Conservation (phyloP, 2,888 invertebrate genomes). For the Trypoxylon attenuatum region DNA sequence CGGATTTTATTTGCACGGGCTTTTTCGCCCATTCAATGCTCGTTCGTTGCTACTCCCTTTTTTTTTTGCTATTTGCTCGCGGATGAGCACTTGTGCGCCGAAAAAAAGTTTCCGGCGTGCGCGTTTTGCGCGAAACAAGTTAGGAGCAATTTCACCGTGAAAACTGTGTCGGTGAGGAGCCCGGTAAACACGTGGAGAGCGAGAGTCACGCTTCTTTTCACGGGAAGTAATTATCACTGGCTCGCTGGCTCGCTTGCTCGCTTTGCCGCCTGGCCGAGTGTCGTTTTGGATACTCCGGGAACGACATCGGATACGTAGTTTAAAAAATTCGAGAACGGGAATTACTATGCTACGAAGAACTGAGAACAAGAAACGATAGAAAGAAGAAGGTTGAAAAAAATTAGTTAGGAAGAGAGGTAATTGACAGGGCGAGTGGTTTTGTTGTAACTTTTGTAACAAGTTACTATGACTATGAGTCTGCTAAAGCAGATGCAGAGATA, state of each 20-base stretch:
- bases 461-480: slow-evolving; percentile 20
- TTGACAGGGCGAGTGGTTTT: slow-evolving; percentile 45
- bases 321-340: slow-evolving; percentile 3
- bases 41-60: not conserved
- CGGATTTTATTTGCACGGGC: not conserved
- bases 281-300: slow-evolving; percentile 6
- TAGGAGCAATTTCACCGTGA: slow-evolving; percentile 13
- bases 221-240: slow-evolving; percentile 29
- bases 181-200: not conserved
- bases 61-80: not conserved
- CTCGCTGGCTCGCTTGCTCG: not conserved
- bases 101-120: not conserved
- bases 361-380: not conserved
- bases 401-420: slow-evolving; percentile 27
- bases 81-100: not conserved
- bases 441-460: slow-evolving; percentile 44
- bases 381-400: slow-evolving; percentile 5
- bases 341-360: not conserved
- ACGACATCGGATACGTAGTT: not conserved
- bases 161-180: not conserved
- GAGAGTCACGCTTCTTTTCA: slow-evolving; percentile 19
- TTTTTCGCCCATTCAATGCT: not conserved
- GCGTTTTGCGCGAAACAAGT: not conserved
- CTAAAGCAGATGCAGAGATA: slow-evolving; percentile 27
- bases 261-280: no score